phyloP scores from a whole-genome alignment of 2,888 invertebrate species.

The Anoplius nigerrimus region DNA sequence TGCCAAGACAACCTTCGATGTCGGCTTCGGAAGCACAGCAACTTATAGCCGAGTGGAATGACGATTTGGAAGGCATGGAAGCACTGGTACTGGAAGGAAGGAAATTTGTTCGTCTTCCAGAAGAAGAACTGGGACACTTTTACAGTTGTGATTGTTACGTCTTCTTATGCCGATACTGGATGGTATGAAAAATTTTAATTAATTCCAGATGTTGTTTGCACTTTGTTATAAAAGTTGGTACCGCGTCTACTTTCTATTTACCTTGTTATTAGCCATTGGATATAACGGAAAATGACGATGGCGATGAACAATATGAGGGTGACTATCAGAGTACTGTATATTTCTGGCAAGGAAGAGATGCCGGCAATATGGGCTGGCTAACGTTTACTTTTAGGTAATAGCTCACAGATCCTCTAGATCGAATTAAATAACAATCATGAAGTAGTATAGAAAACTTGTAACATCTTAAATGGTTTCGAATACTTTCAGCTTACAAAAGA shows the following conservation, averaged over 20 bases:
- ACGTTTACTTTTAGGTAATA: constrained; percentile 97
- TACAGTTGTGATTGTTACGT: constrained; percentile 98
- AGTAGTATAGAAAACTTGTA: not conserved
- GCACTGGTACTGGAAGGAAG: constrained; percentile 97
- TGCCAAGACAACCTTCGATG: constrained; percentile 95
- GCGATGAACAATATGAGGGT: constrained; percentile 79
- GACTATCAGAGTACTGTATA: constrained; percentile 97
- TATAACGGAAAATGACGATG: constrained; percentile 77
- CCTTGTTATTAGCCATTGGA: constrained; percentile 65
- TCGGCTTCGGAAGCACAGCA: constrained; percentile 88
- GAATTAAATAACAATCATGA: not conserved
- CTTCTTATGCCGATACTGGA: constrained; percentile 97
- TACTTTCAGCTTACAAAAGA: constrained; percentile 84
- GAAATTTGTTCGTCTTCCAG: constrained; percentile 97
- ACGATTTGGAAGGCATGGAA: constrained; percentile 98
- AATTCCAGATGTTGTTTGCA: too few relatives aligned
- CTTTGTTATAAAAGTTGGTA: not conserved
- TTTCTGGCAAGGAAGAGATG: constrained; percentile 99
- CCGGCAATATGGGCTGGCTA: constrained; percentile 99
- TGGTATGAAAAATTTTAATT: constrained; percentile 73
- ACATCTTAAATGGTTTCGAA: not conserved
- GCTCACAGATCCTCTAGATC: too few relatives aligned
- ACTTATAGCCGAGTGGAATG: constrained; percentile 97
- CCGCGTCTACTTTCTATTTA: constrained; percentile 8
- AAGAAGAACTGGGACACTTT: constrained; percentile 94